phyloP scores from a whole-genome alignment of 2,113 vertebrate genomes.

The Monarcha castaneiventris region DNA sequence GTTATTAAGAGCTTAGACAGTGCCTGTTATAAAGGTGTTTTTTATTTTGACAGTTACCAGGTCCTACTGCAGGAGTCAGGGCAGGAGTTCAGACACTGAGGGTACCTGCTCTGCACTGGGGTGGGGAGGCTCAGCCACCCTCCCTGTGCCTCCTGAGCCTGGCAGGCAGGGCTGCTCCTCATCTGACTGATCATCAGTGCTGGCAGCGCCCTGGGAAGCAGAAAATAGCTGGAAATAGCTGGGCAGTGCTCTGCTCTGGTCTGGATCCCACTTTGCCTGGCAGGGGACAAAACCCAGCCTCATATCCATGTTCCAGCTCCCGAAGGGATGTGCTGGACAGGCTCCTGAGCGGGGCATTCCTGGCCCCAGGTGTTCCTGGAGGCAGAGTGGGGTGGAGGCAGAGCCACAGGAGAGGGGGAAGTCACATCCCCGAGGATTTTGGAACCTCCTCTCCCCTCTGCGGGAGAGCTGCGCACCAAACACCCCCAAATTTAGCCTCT shows the following conservation, averaged over 20 bases:
- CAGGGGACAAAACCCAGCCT: neutral
- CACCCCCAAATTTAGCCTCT: constrained; percentile 45
- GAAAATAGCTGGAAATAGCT: constrained; percentile 4
- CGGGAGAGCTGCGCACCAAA: neutral
- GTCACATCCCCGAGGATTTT: neutral
- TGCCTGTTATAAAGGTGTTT: neutral
- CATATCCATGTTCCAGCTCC: neutral
- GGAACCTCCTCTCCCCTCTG: neutral
- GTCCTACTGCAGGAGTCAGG: neutral
- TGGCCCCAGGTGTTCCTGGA: neutral
- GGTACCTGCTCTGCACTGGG: neutral
- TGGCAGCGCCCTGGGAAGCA: neutral
- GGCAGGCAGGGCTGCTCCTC: neutral
- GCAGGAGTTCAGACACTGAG: neutral
- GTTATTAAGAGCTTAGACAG: neutral
- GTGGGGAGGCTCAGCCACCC: neutral
- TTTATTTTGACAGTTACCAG: neutral
- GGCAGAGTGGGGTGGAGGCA: neutral
- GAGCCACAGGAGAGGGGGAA: neutral
- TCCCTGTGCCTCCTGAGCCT: neutral
- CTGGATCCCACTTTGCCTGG: neutral
- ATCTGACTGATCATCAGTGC: neutral
- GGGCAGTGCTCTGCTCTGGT: neutral
- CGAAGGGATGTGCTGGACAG: neutral
- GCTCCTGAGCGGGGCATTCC: neutral